Percentiles rank a stretch among this genome's conserved stretches.
phyloP scores from a whole-genome alignment of 35 echinoderm and acorn worm species.

The Strongylocentrotus purpuratus region DNA sequence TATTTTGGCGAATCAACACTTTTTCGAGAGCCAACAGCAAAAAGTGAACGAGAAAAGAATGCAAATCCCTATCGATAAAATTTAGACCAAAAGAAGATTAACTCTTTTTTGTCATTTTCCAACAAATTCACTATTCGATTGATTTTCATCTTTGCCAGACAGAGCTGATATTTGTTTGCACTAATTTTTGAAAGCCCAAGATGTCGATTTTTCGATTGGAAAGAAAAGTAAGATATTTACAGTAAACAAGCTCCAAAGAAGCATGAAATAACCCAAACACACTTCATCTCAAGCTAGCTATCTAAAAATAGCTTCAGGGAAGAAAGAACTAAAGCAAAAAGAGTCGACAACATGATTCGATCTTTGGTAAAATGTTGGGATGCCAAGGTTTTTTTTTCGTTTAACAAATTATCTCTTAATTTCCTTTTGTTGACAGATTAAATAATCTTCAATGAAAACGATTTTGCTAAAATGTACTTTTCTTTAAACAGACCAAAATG shows the following conservation, averaged over 20 bases:
- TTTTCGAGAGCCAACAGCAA: not conserved
- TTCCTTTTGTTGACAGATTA: not conserved
- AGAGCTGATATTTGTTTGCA: not conserved
- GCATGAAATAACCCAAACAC: not conserved
- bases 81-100: constrained; percentile 11
- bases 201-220: not conserved
- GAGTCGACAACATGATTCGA: no score
- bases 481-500: not conserved
- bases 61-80: constrained; percentile 33
- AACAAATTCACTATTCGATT: not conserved
- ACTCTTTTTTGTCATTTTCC: not conserved
- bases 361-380: no score
- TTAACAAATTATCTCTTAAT: not conserved
- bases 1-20: constrained; percentile 33
- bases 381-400: not conserved
- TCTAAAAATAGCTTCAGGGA: no score
- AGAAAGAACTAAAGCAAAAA: not conserved
- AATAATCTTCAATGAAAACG: not conserved
- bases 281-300: not conserved
- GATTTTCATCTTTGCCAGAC: not conserved
- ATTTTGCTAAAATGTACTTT: not conserved
- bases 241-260: constrained; percentile 26
- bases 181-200: not conserved
- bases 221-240: constrained; percentile 30
- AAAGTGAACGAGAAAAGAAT: not conserved